Evolutionary conservation across 2,113 vertebrate genomes (phyloP), one percentile per base, ranked within the genome.

Genomic region (Acanthochromis polyacanthus): DNA sequence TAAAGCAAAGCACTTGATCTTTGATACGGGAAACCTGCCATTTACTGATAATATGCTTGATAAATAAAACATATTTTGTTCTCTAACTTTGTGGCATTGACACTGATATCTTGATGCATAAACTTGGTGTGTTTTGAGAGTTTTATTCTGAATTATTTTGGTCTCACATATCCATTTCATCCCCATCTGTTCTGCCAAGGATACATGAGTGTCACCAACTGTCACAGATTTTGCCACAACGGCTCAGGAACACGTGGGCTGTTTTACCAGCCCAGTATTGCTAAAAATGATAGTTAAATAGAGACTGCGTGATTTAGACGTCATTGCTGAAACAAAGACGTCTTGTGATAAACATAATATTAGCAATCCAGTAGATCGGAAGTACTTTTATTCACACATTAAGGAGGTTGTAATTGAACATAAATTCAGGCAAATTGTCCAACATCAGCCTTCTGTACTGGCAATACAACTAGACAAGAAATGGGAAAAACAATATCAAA

Each of bases 21-120:
- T 40, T 57, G 28, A 63, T 69, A 58, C 11, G 23, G 10, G 32
- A 63, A 43, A 53, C 50, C 51, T 55, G 53, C 36, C n/a, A 59
- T 58, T 67, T 61, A 55, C 55, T 30, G 55, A 53, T 36, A 20
- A 15, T 12, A 43, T 52, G 50, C 51, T 50, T 11, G 1, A 51
- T 7, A 23, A 28, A 71, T 51, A 28, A 66, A 60, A 72, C 32
- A 30, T 43, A 4, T 52, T 25, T 5, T 55, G 36, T 23, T 25
- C n/a, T 23, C 14, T 23, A 0, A 43, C 10, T 60, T 11, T 59
- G 20, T 51, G 8, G 43, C 40, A 25, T 4, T 22, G 55, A 8
- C 25, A 19, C 28, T 25, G 25, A 43, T 16, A 43, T 43, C 20
- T 52, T 48, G 25, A 25, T 17, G 14, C 10, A 38, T 7, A 30